Evolutionary conservation across 2,888 invertebrate species (phyloP), one percentile per base, ranked within the genome.

Genomic region (Drosophila sordidula): DNA sequence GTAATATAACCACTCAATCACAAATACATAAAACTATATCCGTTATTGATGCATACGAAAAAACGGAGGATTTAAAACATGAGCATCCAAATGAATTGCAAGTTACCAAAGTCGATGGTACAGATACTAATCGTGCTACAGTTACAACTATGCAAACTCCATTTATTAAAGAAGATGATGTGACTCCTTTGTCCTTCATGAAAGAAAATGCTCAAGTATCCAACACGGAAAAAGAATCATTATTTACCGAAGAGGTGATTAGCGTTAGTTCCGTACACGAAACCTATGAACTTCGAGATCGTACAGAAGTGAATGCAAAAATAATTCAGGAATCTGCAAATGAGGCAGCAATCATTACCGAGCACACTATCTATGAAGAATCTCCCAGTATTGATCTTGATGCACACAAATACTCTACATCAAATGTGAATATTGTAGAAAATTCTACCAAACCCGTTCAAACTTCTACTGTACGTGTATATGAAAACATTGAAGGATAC

Each of bases 181-280:
- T 89, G 3, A 34, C 56, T 36, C 54, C 73, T 0, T 8, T 68
- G 8, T 16, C 59, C 4, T 18, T 42, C 9, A 4, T 46, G 0
- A 52, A 61, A 16, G 18, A 50, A 34, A 80, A 39, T 22, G 90
- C 90, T 9, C 34, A 44, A 29, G 34, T 83, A 12, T 56, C 78
- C 8, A 72, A 71, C 16, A 74, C 71, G n/a, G 80, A 81, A 41
- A 61, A 78, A 1, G 78, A 76, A 44, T 74, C 88, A 3, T 36
- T 87, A 6, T 22, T 84, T 12, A 83, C 88, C 0, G 88, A 91
- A 54, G 91, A 91, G 70, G 71, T 81, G n/a, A 38, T 89, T 0
- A 64, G 80, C 14, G 22, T 90, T 2, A 87, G 51, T 58, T 70
- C 80, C 8, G 86, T 91, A 22, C 80, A 82, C 29, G 90, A 90